Evolutionary conservation across 2,797 vertebrate genomes (phyloP).

Genomic region (Mormyrus proboscirostris): DNA sequence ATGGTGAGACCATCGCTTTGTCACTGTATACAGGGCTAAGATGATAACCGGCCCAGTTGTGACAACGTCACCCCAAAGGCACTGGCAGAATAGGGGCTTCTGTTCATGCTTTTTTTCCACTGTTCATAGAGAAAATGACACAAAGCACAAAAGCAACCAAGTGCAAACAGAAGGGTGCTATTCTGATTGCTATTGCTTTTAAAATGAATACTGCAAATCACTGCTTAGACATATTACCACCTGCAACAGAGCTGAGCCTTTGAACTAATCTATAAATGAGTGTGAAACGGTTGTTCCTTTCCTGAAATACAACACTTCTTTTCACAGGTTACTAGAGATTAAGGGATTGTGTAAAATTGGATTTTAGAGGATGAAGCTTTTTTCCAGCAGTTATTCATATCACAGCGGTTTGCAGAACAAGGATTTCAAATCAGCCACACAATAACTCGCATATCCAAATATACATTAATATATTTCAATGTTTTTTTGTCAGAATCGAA

Average conservation of each 20-base stretch:
- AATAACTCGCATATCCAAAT: not conserved
- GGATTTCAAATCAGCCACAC: conserved; percentile 22
- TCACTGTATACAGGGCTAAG: not conserved
- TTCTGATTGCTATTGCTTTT: not conserved
- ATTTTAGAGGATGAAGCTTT: conserved; percentile 32
- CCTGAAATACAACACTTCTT: conserved; percentile 30
- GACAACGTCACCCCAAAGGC: not conserved
- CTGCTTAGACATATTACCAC: conserved; percentile 1
- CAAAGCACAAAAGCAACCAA: not conserved
- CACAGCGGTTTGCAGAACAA: not conserved
- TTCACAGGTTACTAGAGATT: conserved; percentile 41
- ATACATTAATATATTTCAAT: not conserved
- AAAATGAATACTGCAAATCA: conserved; percentile 25
- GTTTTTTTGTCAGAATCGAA: not conserved
- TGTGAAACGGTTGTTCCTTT: conserved; percentile 39
- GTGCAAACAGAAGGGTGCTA: not conserved
- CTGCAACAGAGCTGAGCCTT: conserved; percentile 21
- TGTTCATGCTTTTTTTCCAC: not conserved
- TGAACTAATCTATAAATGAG: conserved; percentile 25
- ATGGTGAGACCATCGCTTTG: not conserved
- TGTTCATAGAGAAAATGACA: not conserved
- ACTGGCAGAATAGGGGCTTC: not conserved
- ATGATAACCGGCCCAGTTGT: not conserved
- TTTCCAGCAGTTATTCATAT: not conserved
- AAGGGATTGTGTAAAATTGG: conserved; percentile 31